phyloP scores from a whole-genome alignment of 2,113 vertebrate genomes.

The Sciurus niger region DNA sequence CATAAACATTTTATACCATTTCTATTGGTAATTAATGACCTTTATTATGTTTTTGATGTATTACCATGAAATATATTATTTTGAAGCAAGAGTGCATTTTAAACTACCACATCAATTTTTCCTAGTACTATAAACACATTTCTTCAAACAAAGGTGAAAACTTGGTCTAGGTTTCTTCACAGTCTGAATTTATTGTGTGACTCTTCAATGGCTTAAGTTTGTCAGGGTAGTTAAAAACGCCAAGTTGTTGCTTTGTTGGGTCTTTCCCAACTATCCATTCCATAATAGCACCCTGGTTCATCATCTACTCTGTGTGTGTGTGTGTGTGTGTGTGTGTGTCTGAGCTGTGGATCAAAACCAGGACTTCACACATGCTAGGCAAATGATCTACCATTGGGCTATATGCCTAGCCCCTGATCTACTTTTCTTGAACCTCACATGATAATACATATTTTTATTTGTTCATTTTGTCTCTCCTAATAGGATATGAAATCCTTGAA shows the following conservation, averaged over 20 bases:
- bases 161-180: neutral
- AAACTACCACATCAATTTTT: slow-evolving; percentile 11
- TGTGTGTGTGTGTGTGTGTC: neutral
- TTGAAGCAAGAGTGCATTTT: slow-evolving; percentile 76
- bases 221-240: neutral
- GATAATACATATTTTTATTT: neutral
- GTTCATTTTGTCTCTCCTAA: neutral
- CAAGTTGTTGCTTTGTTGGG: neutral
- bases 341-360: neutral
- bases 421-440: neutral
- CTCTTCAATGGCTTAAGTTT: neutral
- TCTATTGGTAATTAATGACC: slow-evolving; percentile 58
- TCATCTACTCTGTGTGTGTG: neutral
- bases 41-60: slow-evolving; percentile 38
- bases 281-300: neutral
- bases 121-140: neutral
- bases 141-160: neutral
- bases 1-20: slow-evolving; percentile 44
- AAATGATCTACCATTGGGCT: neutral
- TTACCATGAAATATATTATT: slow-evolving; percentile 64
- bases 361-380: neutral
- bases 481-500: neutral
- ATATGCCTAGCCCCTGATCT: no score
- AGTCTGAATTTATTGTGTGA: neutral
- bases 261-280: neutral